Base-by-base conservation (phyloP, 2,797 vertebrate species). In the Poecile montanus region DNA sequence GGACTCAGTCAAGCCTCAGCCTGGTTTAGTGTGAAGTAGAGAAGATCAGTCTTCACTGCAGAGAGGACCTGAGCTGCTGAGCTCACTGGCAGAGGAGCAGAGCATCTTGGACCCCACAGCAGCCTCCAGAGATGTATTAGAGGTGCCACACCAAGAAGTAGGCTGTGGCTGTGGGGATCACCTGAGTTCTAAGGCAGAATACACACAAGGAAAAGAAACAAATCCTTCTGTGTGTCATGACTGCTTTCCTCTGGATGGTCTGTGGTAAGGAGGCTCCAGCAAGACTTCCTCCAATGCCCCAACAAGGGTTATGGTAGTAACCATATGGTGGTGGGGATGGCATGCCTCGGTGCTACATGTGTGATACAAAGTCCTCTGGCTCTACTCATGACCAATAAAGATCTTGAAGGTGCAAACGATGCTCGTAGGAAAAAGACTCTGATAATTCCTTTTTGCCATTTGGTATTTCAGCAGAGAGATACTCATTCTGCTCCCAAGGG, bases 281-380 rank as follows among this genome's bases (percentile, higher is more conserved):
- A 74, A 73, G 62, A 63, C 57, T 57, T 86, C 42, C 42, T 56
- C n/a, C 38, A 72, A 5, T 18, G 45, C 22, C 45, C 32, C 47
- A 45, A 8, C 9, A 74, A 80, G 67, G 34, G 26, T 32, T 54
- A 5, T 1, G 2, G 72, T 30, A 45, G 51, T 29, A 66, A n/a
- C n/a, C n/a, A n/a, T n/a, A n/a, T n/a, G n/a, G 36, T 18, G 23
- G 21, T 27, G 21, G 40, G n/a, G 27, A 58, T 30, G 23, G 32
- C 42, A 61, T 34, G n/a, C 36, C 50, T 38, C n/a, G 38, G 40
- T 40, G 22, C 51, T n/a, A 10, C 42, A 66, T 6, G 11, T 51
- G 15, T 0, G 0, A 36, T 56, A 47, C 1, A 3, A 62, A 63
- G 45, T 40, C 22, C 48, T 75, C 79, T 75, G 67, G 21, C 44